Conservation (phyloP, 2,888 invertebrate species). For the Sisyra terminalis region DNA sequence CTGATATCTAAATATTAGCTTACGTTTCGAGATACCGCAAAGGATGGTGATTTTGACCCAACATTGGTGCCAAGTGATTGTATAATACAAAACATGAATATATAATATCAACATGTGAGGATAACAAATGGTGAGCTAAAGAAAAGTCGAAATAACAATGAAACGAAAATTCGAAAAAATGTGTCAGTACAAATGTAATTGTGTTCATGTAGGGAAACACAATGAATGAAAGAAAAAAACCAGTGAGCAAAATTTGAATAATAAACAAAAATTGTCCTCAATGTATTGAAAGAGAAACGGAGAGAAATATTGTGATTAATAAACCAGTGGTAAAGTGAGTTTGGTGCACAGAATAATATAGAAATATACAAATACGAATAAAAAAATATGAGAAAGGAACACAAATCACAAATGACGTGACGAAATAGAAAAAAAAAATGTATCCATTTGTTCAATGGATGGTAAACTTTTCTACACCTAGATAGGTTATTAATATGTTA, state of each 20-base stretch:
- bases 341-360: conserved; percentile 13
- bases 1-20: no score
- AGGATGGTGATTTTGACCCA: no score
- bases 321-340: conserved; percentile 29
- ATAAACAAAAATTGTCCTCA: conserved; percentile 14
- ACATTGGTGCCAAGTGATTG: no score
- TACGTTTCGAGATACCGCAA: no score
- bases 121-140: no score
- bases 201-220: background rate
- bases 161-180: background rate
- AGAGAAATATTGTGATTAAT: conserved; percentile 14
- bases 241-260: conserved; percentile 11
- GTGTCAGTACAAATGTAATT: background rate
- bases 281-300: background rate
- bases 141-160: no score
- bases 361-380: conserved; percentile 10
- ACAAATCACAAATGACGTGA: no score
- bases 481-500: conserved; percentile 6
- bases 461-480: background rate
- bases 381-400: conserved; percentile 7
- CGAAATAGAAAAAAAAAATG: no score
- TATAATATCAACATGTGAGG: no score
- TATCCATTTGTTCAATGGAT: no score
- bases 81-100: no score
- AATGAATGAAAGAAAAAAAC: no score